These are phyloP conservation scores for Margarornis squamiger DNA, from an alignment of 2,797 vertebrate genomes.

Conservation along the genomic window DNA sequence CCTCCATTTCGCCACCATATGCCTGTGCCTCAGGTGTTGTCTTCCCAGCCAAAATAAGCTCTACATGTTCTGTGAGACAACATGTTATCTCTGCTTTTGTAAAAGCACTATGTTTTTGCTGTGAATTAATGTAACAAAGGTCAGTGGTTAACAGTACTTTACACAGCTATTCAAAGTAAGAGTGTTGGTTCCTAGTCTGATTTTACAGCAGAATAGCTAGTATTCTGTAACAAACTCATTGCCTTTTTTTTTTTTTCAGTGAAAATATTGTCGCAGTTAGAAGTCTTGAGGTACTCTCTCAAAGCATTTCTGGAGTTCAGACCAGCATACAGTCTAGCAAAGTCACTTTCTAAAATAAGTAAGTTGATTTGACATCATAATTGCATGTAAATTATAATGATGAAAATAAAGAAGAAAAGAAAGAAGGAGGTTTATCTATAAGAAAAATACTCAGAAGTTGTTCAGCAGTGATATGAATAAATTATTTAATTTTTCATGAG, in stretches of 20 bases:
- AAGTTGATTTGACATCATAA: conserved; percentile 14
- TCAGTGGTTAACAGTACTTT: neutral
- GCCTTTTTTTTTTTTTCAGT: neutral
- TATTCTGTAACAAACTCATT: neutral
- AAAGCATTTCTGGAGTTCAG: conserved; percentile 60
- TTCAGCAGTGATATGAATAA: neutral
- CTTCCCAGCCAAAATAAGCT: neutral
- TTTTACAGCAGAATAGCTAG: neutral
- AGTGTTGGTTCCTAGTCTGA: neutral
- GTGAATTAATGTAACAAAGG: neutral
- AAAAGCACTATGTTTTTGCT: neutral
- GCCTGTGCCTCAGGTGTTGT: neutral
- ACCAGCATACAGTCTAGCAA: conserved; percentile 57
- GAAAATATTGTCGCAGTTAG: conserved; percentile 60
- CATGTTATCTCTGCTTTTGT: neutral
- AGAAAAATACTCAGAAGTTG: neutral
- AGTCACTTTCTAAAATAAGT: conserved; percentile 68
- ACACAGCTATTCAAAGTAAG: neutral
- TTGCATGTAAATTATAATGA: conserved; percentile 26
- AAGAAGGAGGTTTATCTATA: neutral
- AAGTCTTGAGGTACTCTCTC: conserved; percentile 59
- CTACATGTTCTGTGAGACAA: neutral
- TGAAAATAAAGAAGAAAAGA: neutral
- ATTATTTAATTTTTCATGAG: neutral
- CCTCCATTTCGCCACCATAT: neutral